Evolutionary conservation across 2,797 vertebrate species (phyloP), one percentile per base, ranked within the genome.

Genomic region (Ibycter americanus): DNA sequence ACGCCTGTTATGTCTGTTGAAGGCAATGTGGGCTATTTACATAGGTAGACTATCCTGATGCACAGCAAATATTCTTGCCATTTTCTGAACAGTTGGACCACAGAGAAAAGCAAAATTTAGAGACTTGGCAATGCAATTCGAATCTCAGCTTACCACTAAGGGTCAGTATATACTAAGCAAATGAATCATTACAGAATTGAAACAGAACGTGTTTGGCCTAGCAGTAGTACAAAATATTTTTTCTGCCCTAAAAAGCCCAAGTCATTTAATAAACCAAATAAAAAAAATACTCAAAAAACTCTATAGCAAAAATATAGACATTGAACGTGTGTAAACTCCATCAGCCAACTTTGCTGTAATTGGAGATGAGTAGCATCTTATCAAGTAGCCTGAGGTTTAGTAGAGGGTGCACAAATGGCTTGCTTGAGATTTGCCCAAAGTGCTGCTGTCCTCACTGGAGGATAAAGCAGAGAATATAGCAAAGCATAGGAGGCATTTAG

Each of bases 161-260:
- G 76, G 96, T 95, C 97, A 96, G 90, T 96, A 85, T 92, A 52
- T 46, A 55, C 97, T 66, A 91, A 91, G 67, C 65, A 88, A 92
- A 83, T 13, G 49, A 71, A 65, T 71, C 3, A 15, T 54, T 23
- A 10, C 19, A 40, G 55, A 77, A 36, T 8, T 87, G 36, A 78
- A 87, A 61, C 2, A 5, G 11, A 47, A 5, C 16, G 15, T 38
- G 26, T 59, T 67, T 72, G 34, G 25, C 49, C 36, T 86, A 71
- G 26, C 29, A 62, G 21, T 42, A 66, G 40, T 34, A 38, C 10
- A 66, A 92, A 80, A 71, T 38, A 16, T 11, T 56, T 49, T 62
- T 67, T 61, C 12, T 81, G 22, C 16, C 19, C 16, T 12, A 22
- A 73, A 51, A 27, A 10, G 7, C n/a, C 3, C n/a, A 17, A n/a